These are phyloP conservation scores for Procapra przewalskii DNA, from an alignment of 2,113 vertebrate species.

Conservation along the genomic window DNA sequence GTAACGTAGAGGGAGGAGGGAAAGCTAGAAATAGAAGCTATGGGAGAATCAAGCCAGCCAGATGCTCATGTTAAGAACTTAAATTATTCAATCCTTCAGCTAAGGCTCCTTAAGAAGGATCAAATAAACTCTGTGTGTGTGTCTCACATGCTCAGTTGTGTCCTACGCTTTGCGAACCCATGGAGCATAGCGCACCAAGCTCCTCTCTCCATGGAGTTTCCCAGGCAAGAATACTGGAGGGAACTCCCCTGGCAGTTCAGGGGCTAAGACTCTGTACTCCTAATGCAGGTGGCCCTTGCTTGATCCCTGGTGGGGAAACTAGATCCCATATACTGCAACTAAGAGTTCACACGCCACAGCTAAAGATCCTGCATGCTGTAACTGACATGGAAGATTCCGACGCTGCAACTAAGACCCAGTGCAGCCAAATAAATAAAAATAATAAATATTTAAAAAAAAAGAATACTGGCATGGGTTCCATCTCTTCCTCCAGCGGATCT, in stretches of 20 bases:
- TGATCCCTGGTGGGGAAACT: not conserved
- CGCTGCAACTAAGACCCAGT: not conserved
- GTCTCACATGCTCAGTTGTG: not conserved
- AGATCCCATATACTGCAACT: not conserved
- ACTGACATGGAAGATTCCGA: not conserved
- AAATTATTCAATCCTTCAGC: conserved; percentile 26
- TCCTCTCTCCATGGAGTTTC: not conserved
- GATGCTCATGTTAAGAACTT: conserved; percentile 9
- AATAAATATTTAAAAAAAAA: not conserved
- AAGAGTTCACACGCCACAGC: not conserved
- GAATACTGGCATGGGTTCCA: not conserved
- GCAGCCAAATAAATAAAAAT: not conserved
- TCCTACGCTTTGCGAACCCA: not conserved
- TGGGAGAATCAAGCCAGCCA: conserved; percentile 1
- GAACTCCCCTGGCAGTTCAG: not conserved
- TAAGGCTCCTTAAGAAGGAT: conserved; percentile 34
- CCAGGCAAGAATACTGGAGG: not conserved
- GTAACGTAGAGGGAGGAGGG: not conserved
- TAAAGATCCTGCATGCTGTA: not conserved
- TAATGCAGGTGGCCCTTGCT: not conserved
- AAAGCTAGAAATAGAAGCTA: conserved; percentile 29
- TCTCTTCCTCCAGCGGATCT: not conserved
- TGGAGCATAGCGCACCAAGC: not conserved
- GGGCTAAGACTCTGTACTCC: not conserved
- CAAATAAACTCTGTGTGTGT: not conserved